Evolutionary conservation across 2,888 invertebrate genomes (phyloP).

Genomic region (Slavum lentiscoides): DNA sequence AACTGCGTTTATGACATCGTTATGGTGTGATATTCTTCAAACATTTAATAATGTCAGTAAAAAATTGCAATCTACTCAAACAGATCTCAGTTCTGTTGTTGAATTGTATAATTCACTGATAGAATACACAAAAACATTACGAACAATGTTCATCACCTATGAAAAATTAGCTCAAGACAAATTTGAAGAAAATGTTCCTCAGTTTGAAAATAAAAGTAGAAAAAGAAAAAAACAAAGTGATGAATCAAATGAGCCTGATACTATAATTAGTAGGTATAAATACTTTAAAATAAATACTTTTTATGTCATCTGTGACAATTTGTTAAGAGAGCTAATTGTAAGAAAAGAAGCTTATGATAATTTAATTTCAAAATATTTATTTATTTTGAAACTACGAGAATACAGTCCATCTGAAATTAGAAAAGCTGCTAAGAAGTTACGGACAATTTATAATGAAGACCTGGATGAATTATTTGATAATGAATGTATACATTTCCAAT

Average conservation of each 20-base stretch:
- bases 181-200: too few relatives aligned
- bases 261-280: neutral
- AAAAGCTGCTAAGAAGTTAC: neutral
- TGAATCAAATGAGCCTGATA: neutral
- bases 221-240: slow-evolving; percentile 16
- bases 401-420: neutral
- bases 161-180: slow-evolving; percentile 15
- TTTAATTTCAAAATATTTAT: too few relatives aligned
- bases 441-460: slow-evolving; percentile 1
- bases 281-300: neutral
- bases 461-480: slow-evolving; percentile 24
- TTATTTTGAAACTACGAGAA: slow-evolving; percentile 7
- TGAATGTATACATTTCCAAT: slow-evolving; percentile 9
- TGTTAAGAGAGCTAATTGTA: neutral
- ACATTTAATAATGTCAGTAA: slow-evolving; percentile 17
- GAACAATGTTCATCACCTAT: slow-evolving; percentile 27
- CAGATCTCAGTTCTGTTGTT: slow-evolving; percentile 17
- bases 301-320: slow-evolving; percentile 19
- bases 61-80: slow-evolving; percentile 16
- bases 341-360: slow-evolving; percentile 8
- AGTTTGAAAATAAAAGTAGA: neutral
- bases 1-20: slow-evolving; percentile 23
- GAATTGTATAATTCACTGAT: slow-evolving; percentile 19
- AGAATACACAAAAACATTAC: neutral
- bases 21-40: slow-evolving; percentile 28